Base-by-base conservation (phyloP, 1,140 invertebrate genomes). In the Gonatopus flavifemur region DNA sequence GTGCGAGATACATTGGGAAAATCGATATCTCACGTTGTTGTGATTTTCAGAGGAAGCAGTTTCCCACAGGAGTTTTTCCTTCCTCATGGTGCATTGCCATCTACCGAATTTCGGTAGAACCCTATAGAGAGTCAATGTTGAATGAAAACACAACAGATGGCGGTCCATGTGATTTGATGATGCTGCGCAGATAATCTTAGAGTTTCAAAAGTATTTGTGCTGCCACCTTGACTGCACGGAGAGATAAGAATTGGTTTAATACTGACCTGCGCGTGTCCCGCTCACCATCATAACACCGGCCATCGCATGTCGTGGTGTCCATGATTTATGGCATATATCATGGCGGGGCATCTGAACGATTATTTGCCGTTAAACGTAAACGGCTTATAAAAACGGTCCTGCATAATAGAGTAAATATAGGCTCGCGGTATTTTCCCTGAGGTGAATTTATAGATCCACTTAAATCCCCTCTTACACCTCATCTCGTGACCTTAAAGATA, bases 381-480 rank as follows among this genome's bases (percentile, higher is more conserved):
- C 60, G 59, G 67, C 64, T 69, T 67, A 68, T 64, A 67, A 70
- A 73, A 73, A 68, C 60, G 61, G 60, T 64, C 59, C 66, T 71
- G 65, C 70, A 74, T 76, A 75, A 77, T 78, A 75, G 76, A 76
- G 72, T 77, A 77, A 77, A 77, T 76, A 76, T 73, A 76, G 73
- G 67, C 69, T 69, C 61, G 60, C 52, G 55, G 59, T n/a, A 60
- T 66, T 57, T 58, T 63, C 52, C 39, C 28, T 30, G 46, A 37
- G 55, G 51, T 64, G 57, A 68, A 76, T 75, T 75, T 75, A 75
- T 75, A 70, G 70, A 61, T 66, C 67, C 72, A 74, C 71, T 74
- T 74, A 73, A 57, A 43, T 49, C 52, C 15, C 32, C 5, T 13
- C 32, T 8, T 33, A 48, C 39, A 55, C 47, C 52, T 18, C 20